These are phyloP conservation scores for Yponomeuta evonymella DNA, from an alignment of 2,888 invertebrate genomes.

Conservation along the genomic window DNA sequence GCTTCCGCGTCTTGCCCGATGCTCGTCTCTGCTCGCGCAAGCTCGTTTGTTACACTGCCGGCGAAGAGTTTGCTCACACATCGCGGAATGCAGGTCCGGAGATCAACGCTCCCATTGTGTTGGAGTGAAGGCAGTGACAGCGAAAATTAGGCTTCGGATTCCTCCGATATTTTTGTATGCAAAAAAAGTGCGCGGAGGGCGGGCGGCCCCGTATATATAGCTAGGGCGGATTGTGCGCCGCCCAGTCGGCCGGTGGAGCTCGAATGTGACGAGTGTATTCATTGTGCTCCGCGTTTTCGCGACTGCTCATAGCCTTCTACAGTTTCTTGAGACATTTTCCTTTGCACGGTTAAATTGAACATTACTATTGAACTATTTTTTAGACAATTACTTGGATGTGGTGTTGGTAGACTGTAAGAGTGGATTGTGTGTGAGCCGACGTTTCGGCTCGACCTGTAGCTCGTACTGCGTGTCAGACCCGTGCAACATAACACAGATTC, in stretches of 20 bases:
- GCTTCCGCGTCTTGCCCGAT: neutral
- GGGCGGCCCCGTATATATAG: constrained; percentile 67
- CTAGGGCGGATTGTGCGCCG: constrained; percentile 48
- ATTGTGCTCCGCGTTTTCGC: constrained; percentile 17
- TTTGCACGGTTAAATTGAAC: neutral
- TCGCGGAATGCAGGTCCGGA: constrained; percentile 48
- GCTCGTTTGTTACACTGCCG: neutral
- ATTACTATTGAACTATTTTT: neutral
- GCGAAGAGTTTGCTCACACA: constrained; percentile 56
- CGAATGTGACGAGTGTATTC: constrained; percentile 34
- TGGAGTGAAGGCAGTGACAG: constrained; percentile 61
- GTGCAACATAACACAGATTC: neutral
- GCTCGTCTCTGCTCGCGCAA: neutral
- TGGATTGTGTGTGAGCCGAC: constrained; percentile 4
- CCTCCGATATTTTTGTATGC: constrained; percentile 69
- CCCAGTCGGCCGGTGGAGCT: constrained; percentile 57
- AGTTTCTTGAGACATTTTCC: constrained; percentile 14
- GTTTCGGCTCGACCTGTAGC: neutral
- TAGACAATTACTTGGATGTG: constrained; percentile 4
- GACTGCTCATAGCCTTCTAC: constrained; percentile 12
- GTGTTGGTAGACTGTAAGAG: constrained; percentile 6
- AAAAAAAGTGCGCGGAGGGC: constrained; percentile 52
- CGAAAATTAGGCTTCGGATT: constrained; percentile 68
- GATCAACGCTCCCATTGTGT: constrained; percentile 74
- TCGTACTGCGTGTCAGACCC: neutral